Base-by-base conservation (phyloP, 2,888 invertebrate genomes). In the Limnephilus auricula region DNA sequence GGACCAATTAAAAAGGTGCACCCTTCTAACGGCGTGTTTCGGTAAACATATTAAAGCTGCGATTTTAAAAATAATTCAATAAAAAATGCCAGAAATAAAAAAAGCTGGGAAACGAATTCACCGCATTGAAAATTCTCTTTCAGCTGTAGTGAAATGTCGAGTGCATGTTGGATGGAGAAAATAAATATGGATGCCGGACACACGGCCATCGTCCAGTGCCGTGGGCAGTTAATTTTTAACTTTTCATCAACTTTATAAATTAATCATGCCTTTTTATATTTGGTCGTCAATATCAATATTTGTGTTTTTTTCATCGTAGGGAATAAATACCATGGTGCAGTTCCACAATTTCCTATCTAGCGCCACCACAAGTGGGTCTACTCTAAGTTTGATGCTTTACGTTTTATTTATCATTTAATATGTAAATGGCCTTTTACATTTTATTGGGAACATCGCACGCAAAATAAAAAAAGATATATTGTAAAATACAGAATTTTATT, bases 111-210 rank as follows among this genome's bases (percentile, higher is more conserved):
- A 85, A 85, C n/a, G 40, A 85, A 85, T 85, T 85, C 85, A 40
- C 85, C 40, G 40, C 85, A 85, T 85, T 85, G 85, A 85, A 85
- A 85, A 85, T 85, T 85, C 85, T 85, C 45, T 85, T 85, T 85
- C 85, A 85, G 40, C 85, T 34, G 85, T 40, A 40, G 85, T 85
- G 85, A 85, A 85, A 85, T 85, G 85, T 85, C 85, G 85, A 85
- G 85, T 85, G 85, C 85, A 85, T 85, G 30, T 40, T n/a, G 85
- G 85, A 85, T 13, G 85, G 45, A 45, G 85, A n/a, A 85, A 85
- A 40, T 85, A 85, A 85, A 85, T 85, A 45, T 45, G 85, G 45
- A 85, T 40, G 40, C 85, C 40, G 85, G 85, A 85, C 85, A 40
- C 30, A 45, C 30, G 40, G 40, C 85, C 45, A 45, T 9, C 40